A percentile compares a stretch with the other conserved stretches of the same genome.
These are phyloP conservation scores for Girardia tigrina DNA, from an alignment of 2,888 invertebrate genomes.

Conservation along the genomic window DNA sequence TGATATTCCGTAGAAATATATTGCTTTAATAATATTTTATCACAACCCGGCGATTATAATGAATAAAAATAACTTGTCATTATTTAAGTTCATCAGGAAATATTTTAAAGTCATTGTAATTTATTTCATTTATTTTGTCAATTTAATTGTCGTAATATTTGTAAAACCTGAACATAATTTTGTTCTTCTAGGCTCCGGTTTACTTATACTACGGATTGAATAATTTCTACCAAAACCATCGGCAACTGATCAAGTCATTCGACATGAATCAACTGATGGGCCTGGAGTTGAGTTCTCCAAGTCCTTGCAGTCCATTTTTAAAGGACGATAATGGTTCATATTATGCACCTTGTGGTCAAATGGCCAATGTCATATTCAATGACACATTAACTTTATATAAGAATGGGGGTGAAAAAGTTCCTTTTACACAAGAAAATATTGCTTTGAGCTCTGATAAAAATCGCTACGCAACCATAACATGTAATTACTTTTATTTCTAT, in stretches of 20 bases:
- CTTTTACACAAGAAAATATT: neutral
- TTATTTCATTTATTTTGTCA: no score
- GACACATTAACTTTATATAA: neutral
- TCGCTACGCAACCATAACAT: neutral
- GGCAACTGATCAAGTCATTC: neutral
- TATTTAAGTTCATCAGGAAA: no score
- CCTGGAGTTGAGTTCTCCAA: neutral
- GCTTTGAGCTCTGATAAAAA: neutral
- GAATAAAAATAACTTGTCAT: no score
- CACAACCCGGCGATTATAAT: no score
- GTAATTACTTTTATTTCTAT: neutral
- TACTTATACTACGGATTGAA: neutral
- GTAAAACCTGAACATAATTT: no score
- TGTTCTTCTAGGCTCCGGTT: neutral
- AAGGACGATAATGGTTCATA: neutral
- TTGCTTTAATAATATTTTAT: no score
- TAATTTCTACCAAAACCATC: neutral
- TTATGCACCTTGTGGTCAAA: slow-evolving; percentile 1
- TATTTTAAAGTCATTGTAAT: no score
- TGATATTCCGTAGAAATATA: no score
- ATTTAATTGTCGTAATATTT: no score
- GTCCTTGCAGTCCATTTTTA: neutral
- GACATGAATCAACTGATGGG: slow-evolving; percentile 3
- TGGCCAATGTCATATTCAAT: slow-evolving; percentile 8
- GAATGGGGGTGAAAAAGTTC: neutral